These are phyloP conservation scores for Rhagoletis pomonella DNA, from an alignment of 1,140 invertebrate species.

Conservation along the genomic window DNA sequence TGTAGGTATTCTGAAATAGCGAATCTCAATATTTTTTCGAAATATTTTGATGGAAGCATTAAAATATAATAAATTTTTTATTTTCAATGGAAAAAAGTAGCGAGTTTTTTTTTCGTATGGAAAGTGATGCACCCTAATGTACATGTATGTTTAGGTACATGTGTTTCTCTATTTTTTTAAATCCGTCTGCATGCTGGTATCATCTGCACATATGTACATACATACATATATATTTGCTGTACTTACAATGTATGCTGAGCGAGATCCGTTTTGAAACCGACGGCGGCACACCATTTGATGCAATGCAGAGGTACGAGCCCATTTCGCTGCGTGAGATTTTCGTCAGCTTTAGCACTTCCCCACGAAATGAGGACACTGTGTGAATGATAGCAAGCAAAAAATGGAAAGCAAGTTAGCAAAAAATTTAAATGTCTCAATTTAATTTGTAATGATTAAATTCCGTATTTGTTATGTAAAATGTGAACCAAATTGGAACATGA, in stretches of 20 bases:
- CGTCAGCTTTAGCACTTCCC: slow-evolving; percentile 84
- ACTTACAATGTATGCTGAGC: slow-evolving; percentile 90
- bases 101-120: too few species aligned
- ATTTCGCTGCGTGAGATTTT: slow-evolving; percentile 91
- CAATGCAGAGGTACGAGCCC: slow-evolving; percentile 91
- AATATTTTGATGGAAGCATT: too few species aligned
- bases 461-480: not conserved
- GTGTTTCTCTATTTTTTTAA: not conserved
- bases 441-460: not conserved
- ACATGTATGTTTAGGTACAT: not conserved
- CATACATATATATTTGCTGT: slow-evolving; percentile 56
- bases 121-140: not conserved
- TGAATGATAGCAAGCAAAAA: slow-evolving; percentile 60
- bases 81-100: too few species aligned
- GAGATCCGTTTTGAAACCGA: slow-evolving; percentile 88
- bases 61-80: too few species aligned
- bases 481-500: not conserved
- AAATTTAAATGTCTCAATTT: not conserved
- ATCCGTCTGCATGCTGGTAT: not conserved
- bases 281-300: slow-evolving; percentile 87
- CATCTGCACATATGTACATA: not conserved
- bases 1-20: too few species aligned
- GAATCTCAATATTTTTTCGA: too few species aligned
- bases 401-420: not conserved
- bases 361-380: slow-evolving; percentile 79